Conservation (phyloP, 2,113 vertebrate genomes). For the Telmatochromis sp. region DNA sequence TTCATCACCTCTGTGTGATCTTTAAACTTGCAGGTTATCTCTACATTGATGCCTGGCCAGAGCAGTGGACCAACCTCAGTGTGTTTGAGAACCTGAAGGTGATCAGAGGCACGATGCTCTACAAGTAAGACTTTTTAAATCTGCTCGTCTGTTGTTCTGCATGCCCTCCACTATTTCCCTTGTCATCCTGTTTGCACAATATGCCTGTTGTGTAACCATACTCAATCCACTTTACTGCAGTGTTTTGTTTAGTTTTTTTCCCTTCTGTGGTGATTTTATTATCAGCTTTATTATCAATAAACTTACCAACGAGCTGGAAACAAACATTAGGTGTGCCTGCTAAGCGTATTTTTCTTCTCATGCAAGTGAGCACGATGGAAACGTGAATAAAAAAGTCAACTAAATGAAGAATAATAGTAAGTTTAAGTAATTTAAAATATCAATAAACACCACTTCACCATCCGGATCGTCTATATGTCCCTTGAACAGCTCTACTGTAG, state of each 20-base stretch:
- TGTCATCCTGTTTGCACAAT: background rate
- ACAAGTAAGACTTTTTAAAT: slow-evolving; percentile 75
- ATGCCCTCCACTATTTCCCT: background rate
- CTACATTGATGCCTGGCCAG: slow-evolving; percentile 87
- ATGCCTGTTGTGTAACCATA: background rate
- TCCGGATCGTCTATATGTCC: background rate
- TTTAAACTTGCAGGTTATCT: slow-evolving; percentile 78
- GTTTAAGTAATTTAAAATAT: background rate
- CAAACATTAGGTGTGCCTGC: background rate
- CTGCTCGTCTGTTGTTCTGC: background rate
- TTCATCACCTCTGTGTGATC: background rate
- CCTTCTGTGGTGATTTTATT: background rate
- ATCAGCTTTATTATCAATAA: background rate
- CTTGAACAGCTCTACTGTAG: background rate
- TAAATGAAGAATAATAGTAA: background rate
- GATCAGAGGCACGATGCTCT: slow-evolving; percentile 84
- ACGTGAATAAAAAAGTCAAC: background rate
- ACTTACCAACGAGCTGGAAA: background rate
- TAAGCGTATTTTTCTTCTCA: background rate
- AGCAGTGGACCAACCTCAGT: slow-evolving; percentile 67
- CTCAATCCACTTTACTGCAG: background rate
- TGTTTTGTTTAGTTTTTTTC: background rate
- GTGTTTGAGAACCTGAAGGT: slow-evolving; percentile 88
- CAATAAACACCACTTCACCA: background rate
- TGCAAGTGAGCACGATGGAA: background rate